A percentile compares a stretch with the other conserved stretches of the same genome.
Conservation (phyloP, 2,113 vertebrate species). For the Prietella phreatophila region DNA sequence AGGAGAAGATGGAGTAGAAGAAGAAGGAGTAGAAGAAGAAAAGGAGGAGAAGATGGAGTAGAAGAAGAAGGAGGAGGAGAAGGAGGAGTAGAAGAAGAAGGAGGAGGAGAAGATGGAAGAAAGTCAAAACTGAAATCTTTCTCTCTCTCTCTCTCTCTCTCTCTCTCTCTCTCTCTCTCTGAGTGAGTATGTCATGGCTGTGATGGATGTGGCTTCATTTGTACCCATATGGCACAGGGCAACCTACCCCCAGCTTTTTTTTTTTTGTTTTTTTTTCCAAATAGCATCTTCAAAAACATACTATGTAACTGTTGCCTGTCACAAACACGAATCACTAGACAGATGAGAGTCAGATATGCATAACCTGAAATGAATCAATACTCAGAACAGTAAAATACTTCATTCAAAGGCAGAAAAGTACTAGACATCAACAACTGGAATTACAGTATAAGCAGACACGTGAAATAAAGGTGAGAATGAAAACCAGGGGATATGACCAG, state of each 20-base stretch:
- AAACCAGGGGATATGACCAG: neutral
- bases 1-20: too few relatives aligned
- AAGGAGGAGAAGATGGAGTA: too few relatives aligned
- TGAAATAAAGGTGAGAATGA: neutral
- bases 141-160: neutral
- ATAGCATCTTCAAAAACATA: neutral
- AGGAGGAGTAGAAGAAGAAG: neutral
- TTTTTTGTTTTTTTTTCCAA: neutral
- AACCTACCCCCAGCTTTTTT: neutral
- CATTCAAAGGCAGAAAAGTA: neutral
- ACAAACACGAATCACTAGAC: neutral
- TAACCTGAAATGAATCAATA: neutral
- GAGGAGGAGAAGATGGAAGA: too few relatives aligned
- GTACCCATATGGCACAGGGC: neutral
- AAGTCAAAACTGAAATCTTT: neutral
- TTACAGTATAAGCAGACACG: neutral
- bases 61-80: too few relatives aligned
- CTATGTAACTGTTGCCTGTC: neutral
- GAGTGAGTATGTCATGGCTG: neutral
- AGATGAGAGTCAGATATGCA: neutral
- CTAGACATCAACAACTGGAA: neutral
- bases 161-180: neutral
- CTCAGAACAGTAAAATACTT: neutral
- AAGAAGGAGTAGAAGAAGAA: too few relatives aligned
- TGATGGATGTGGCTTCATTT: neutral